phyloP scores from a whole-genome alignment of 2,113 vertebrate genomes.

The Ciconia maguari region DNA sequence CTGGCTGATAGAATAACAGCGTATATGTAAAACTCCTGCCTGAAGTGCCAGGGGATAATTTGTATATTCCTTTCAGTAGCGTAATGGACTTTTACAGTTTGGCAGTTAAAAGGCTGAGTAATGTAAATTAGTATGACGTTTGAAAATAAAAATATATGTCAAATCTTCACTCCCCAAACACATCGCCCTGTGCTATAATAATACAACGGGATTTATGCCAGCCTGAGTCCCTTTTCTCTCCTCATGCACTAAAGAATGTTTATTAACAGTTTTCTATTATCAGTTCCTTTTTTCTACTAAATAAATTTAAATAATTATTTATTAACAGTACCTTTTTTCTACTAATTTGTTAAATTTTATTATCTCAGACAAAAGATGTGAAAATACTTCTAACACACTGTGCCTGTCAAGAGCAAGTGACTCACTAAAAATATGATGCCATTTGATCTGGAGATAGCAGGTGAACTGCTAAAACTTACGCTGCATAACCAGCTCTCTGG shows the following conservation, averaged over 20 bases:
- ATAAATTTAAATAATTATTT: too few species aligned
- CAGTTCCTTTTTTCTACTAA: background rate
- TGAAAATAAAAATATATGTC: slow-evolving; percentile 72
- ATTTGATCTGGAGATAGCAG: slow-evolving; percentile 5
- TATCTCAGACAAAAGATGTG: slow-evolving; percentile 12
- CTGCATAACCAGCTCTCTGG: background rate
- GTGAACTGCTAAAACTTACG: background rate
- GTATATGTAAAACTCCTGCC: slow-evolving; percentile 39
- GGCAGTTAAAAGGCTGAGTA: slow-evolving; percentile 65
- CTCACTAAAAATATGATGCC: background rate
- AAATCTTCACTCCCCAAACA: slow-evolving; percentile 16
- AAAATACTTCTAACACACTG: background rate
- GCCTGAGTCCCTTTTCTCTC: background rate
- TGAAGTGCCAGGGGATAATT: slow-evolving; percentile 69
- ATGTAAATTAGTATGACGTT: slow-evolving; percentile 57
- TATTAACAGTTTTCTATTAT: background rate
- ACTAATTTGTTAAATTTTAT: slow-evolving; percentile 44
- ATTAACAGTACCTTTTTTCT: background rate
- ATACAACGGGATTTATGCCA: background rate
- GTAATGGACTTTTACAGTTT: slow-evolving; percentile 74
- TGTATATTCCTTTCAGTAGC: slow-evolving; percentile 71
- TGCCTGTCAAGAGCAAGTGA: background rate
- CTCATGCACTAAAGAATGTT: background rate
- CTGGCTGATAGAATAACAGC: slow-evolving; percentile 67
- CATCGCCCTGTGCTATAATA: background rate